A percentile compares a stretch with the other conserved stretches of the same genome.
Evolutionary conservation across 2,888 invertebrate species (phyloP).

Genomic region (Cerastis leucographa): DNA sequence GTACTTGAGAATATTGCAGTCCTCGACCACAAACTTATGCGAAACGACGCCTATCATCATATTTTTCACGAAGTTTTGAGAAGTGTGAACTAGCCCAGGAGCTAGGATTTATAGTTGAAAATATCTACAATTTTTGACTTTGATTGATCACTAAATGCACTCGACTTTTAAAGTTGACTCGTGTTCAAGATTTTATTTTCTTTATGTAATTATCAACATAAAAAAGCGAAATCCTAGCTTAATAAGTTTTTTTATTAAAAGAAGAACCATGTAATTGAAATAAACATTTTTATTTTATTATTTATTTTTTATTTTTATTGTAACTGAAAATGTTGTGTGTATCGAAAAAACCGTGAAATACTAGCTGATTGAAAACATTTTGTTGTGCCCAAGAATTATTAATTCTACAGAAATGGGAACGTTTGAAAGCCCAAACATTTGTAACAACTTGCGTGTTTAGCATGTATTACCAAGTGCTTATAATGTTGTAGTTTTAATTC

Average conservation of each 20-base stretch:
- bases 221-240: neutral
- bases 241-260: too few species aligned
- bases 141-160: conserved; percentile 3
- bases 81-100: conserved; percentile 12
- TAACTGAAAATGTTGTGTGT: neutral
- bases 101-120: conserved; percentile 39
- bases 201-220: neutral
- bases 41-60: conserved; percentile 8
- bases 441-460: conserved; percentile 30
- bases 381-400: neutral
- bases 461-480: conserved; percentile 30
- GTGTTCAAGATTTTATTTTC: neutral
- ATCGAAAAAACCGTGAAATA: neutral
- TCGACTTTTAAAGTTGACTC: neutral
- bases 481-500: conserved; percentile 41
- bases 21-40: conserved; percentile 18
- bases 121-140: conserved; percentile 11
- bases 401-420: conserved; percentile 6
- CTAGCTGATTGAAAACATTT: neutral
- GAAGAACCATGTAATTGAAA: too few species aligned
- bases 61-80: conserved; percentile 37
- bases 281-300: too few species aligned
- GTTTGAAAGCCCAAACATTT: conserved; percentile 8
- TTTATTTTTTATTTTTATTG: too few species aligned
- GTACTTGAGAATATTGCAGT: conserved; percentile 5